Conservation (phyloP, 2,888 invertebrate genomes). For the Choreutis nemorana region DNA sequence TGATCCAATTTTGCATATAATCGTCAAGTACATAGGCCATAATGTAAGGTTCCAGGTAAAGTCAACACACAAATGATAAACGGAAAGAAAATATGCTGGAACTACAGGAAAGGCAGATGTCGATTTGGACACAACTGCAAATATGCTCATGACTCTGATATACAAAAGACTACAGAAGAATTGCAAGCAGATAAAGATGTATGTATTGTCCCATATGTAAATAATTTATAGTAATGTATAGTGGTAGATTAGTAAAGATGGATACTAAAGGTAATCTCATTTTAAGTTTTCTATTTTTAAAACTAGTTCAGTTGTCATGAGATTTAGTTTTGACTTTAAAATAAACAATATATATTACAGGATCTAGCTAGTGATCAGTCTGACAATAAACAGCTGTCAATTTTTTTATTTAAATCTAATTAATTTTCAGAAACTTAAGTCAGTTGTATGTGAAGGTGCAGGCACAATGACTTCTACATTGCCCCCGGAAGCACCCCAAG, state of each 20-base stretch:
- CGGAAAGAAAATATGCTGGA: slow-evolving; percentile 92
- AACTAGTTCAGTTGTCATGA: too few relatives aligned
- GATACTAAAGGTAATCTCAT: too few relatives aligned
- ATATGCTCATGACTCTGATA: slow-evolving; percentile 89
- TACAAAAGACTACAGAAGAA: slow-evolving; percentile 71
- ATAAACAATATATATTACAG: too few relatives aligned
- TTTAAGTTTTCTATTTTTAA: too few relatives aligned
- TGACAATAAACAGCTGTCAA: neutral
- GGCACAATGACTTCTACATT: slow-evolving; percentile 41
- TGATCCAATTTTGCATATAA: slow-evolving; percentile 44
- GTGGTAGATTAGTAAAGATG: too few relatives aligned
- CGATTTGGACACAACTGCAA: slow-evolving; percentile 92
- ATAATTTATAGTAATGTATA: too few relatives aligned
- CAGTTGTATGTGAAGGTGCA: slow-evolving; percentile 46
- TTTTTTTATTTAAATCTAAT: slow-evolving; percentile 3
- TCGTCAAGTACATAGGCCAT: slow-evolving; percentile 66
- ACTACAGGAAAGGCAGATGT: slow-evolving; percentile 89
- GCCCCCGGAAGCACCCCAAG: slow-evolving; percentile 29
- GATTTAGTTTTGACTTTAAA: too few relatives aligned
- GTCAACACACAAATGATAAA: slow-evolving; percentile 81
- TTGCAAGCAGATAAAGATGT: slow-evolving; percentile 65
- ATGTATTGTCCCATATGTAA: slow-evolving; percentile 5
- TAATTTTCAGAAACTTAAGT: slow-evolving; percentile 41
- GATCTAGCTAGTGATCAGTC: too few relatives aligned
- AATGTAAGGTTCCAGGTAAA: slow-evolving; percentile 69